Evolutionary conservation across 2,797 vertebrate genomes (phyloP).

Genomic region (Pterois miles): DNA sequence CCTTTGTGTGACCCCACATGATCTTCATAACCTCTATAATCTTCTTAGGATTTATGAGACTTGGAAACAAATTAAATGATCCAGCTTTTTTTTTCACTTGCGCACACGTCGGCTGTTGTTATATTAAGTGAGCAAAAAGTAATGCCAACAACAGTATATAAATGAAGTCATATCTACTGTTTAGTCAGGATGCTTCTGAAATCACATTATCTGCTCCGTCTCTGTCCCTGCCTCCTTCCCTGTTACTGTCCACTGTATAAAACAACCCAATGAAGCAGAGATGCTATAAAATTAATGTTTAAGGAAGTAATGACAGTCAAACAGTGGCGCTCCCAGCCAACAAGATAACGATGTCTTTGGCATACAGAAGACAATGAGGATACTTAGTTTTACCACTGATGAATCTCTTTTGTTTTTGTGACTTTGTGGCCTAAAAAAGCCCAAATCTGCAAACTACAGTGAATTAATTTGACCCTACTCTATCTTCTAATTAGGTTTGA

Average conservation of each 20-base stretch:
- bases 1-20: slow-evolving; percentile 49
- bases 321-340: slow-evolving; percentile 24
- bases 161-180: background rate
- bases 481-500: background rate
- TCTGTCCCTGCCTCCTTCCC: background rate
- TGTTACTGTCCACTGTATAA: slow-evolving; percentile 27
- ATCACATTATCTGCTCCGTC: slow-evolving; percentile 26
- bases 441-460: background rate
- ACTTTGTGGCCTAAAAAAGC: background rate
- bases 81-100: slow-evolving; percentile 26
- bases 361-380: slow-evolving; percentile 10
- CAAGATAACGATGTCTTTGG: slow-evolving; percentile 33
- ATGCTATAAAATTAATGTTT: slow-evolving; percentile 49
- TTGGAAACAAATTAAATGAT: slow-evolving; percentile 60
- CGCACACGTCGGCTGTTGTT: slow-evolving; percentile 27
- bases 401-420: slow-evolving; percentile 4
- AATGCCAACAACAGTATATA: background rate
- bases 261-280: slow-evolving; percentile 26
- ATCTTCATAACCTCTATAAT: slow-evolving; percentile 63
- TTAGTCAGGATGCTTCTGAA: background rate
- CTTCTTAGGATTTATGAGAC: slow-evolving; percentile 60
- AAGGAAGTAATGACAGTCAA: slow-evolving; percentile 50
- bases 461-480: background rate
- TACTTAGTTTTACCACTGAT: slow-evolving; percentile 9
- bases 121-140: slow-evolving; percentile 14